Evolutionary conservation across 2,888 invertebrate genomes (phyloP), one percentile per base, ranked within the genome.

Genomic region (Nephrotoma appendiculata): DNA sequence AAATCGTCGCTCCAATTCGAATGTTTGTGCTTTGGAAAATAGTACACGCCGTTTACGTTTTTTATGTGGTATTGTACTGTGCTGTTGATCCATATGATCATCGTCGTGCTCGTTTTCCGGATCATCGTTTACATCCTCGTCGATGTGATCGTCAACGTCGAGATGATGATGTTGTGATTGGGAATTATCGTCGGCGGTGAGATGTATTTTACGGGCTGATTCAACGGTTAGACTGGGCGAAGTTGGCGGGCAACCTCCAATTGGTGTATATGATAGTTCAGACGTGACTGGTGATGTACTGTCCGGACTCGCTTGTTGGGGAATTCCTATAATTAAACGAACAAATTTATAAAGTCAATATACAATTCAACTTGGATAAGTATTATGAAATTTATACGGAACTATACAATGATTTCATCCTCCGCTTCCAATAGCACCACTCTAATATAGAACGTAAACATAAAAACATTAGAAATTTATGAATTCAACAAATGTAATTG

Each of bases 1-100:
- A 92, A 99, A 99, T 88, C 99, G 94, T 90, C 98, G 93, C 91
- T 99, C 99, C 88, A 99, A 91, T 91, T 99, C 99, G 92, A 97
- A 99, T 0, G 99, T 99, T 91, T 99, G 99, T 0, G 98, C 97
- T 92, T 99, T 99, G 86, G 98, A 98, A 92, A 99, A 99, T 1
- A 99, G 93, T 0, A 99, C 99, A 2, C 99, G 94, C 87, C 99
- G 94, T 92, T 99, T 99, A 87, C 99, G 94, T 90, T 98, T 98
- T 92, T 98, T 98, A 90, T 95, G 96, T 12, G 90, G 89, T 86
- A 93, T 91, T 71, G 93, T 92, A 89, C 90, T 93, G 87, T 92
- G 92, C 88, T 87, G 86, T n/a, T 83, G 71, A 87, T 88, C 88
- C 83, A 87, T 92, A 91, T 90, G 90, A 89, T 89, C 89, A 86